Evolutionary conservation across 2,797 vertebrate genomes (phyloP).

Genomic region (Typhlichthys eigenmanni): DNA sequence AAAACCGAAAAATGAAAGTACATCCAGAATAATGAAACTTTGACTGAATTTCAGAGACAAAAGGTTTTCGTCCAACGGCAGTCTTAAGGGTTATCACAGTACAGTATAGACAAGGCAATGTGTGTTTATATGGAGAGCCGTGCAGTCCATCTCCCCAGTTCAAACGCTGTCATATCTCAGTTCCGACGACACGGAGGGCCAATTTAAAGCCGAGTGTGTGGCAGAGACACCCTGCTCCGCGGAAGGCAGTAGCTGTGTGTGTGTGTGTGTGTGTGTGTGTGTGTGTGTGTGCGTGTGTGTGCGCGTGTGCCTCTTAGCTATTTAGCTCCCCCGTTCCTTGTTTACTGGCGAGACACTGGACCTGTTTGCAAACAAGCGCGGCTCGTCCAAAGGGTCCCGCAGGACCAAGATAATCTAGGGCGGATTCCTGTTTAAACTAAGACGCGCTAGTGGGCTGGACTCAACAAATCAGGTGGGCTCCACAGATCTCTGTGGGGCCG

Average conservation of each 20-base stretch:
- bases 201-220: conserved; percentile 3
- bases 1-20: too few relatives aligned
- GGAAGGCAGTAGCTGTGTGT: conserved; percentile 9
- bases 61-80: too few relatives aligned
- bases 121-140: conserved; percentile 2
- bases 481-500: conserved; percentile 57
- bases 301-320: not conserved
- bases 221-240: conserved; percentile 1
- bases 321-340: conserved; percentile 38
- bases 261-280: too few relatives aligned
- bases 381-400: conserved; percentile 40
- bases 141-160: not conserved
- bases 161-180: conserved; percentile 9
- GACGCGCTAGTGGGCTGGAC: conserved; percentile 64
- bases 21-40: too few relatives aligned
- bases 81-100: not conserved
- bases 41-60: too few relatives aligned
- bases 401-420: conserved; percentile 60
- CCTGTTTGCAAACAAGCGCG: conserved; percentile 65
- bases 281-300: too few relatives aligned
- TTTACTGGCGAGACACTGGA: conserved; percentile 46
- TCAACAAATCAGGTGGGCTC: conserved; percentile 68
- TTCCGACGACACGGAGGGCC: not conserved
- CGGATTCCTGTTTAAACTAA: conserved; percentile 64
- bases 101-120: not conserved